phyloP scores from a whole-genome alignment of 2,113 vertebrate species.

The Pandion haliaetus region DNA sequence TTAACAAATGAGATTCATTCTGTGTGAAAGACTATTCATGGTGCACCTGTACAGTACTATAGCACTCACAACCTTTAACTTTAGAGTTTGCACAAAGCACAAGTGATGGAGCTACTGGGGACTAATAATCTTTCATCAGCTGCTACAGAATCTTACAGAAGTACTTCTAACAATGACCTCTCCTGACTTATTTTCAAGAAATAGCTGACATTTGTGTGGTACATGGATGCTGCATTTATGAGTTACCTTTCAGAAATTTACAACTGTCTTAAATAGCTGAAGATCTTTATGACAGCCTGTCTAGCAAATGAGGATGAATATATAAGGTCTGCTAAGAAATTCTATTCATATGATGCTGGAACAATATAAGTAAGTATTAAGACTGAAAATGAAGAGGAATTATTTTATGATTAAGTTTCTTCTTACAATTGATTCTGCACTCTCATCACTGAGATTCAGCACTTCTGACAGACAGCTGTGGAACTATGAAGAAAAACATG shows the following conservation, averaged over 20 bases:
- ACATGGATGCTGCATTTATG: background rate
- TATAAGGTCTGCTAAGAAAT: background rate
- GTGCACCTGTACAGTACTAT: background rate
- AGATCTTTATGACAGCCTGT: background rate
- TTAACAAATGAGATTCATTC: constrained; percentile 60
- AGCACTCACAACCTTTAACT: constrained; percentile 33
- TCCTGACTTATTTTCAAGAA: constrained; percentile 14
- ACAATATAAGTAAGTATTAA: background rate
- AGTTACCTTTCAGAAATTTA: background rate
- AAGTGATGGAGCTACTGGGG: constrained; percentile 22
- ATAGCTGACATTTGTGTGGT: background rate
- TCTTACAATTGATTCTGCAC: background rate
- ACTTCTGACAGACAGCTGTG: background rate
- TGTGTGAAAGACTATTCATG: constrained; percentile 30
- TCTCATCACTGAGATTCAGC: background rate
- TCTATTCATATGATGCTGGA: background rate
- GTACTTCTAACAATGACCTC: constrained; percentile 23
- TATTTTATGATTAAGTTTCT: background rate
- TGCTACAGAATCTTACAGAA: background rate
- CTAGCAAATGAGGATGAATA: background rate
- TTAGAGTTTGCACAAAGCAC: background rate
- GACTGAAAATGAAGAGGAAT: background rate
- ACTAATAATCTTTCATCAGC: constrained; percentile 9
- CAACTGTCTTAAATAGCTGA: background rate
- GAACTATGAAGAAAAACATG: background rate